Evolutionary conservation across 2,888 invertebrate genomes (phyloP), one percentile per base, ranked within the genome.

Genomic region (Eilema depressum): DNA sequence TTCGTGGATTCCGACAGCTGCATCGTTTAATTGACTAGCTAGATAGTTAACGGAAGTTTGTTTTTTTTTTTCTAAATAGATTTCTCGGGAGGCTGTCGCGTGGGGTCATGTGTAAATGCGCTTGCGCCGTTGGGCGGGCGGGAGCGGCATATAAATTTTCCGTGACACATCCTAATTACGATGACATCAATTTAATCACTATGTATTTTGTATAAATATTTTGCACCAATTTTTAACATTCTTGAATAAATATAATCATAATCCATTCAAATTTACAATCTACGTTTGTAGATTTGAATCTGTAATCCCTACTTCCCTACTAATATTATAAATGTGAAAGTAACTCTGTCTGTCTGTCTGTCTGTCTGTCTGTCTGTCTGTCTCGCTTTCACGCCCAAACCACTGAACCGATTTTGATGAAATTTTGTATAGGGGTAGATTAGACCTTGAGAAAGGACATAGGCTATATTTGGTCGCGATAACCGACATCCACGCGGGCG

Each of bases 1-100:
- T 89, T 90, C 89, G 87, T 81, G 88, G 86, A 89, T 88, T 86
- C 86, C 88, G 91, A 91, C 93, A 94, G 93, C 91, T 93, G 94
- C 91, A 82, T 77, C 86, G 75, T 89, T 93, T 93, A 92, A 93
- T 93, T 90, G 90, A 84, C 83, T 83, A 61, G 80, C 83, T 83
- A 61, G 80, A 84, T 86, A 78, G 82, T 78, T 76, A 79, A 79
- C 72, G 75, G 75, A 75, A 75, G 77, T 69, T 72, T 66, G 56
- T 72, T 79, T 76, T 68, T 73, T n/a, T 72, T 53, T 62, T 69
- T 69, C 10, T 70, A 70, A 76, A 76, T 75, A 72, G 68, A 59
- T 41, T 66, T 63, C 47, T 67, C 56, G 69, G 57, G 23, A 33
- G 65, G 63, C 30, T 69, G 57, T 65, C 57, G 74, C 56, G 47